phyloP scores from a whole-genome alignment of 2,113 vertebrate genomes.

The Acrocephalus kingi region DNA sequence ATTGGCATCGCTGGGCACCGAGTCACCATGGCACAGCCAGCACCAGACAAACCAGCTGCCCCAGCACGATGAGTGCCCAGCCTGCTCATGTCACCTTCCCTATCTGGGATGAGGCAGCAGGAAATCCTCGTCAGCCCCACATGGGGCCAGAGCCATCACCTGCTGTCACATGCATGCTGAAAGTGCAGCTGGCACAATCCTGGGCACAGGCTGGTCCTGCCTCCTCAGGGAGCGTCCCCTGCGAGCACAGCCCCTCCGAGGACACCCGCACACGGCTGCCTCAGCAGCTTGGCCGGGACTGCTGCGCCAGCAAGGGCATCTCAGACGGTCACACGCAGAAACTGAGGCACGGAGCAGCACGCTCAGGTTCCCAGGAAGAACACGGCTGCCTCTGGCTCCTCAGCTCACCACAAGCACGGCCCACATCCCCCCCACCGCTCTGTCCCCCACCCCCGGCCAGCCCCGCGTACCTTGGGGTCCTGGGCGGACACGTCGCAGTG shows the following conservation, averaged over 20 bases:
- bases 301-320: background rate
- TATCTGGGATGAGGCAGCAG: background rate
- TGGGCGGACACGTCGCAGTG: background rate
- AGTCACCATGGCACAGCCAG: background rate
- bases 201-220: background rate
- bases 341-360: background rate
- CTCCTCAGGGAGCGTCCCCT: background rate
- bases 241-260: background rate
- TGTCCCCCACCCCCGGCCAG: background rate
- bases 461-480: constrained; percentile 60
- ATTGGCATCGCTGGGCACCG: background rate
- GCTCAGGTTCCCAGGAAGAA: background rate
- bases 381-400: accelerated
- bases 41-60: background rate
- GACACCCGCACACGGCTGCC: background rate
- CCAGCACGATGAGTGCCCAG: background rate
- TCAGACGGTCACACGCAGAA: background rate
- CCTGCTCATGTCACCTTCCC: background rate
- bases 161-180: background rate
- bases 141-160: background rate
- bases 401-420: accelerated
- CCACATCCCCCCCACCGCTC: background rate
- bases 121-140: background rate
- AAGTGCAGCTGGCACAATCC: background rate
- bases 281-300: background rate